These are phyloP conservation scores for Drosophila parabipectinata DNA, from an alignment of 1,140 invertebrate genomes.

Conservation along the genomic window DNA sequence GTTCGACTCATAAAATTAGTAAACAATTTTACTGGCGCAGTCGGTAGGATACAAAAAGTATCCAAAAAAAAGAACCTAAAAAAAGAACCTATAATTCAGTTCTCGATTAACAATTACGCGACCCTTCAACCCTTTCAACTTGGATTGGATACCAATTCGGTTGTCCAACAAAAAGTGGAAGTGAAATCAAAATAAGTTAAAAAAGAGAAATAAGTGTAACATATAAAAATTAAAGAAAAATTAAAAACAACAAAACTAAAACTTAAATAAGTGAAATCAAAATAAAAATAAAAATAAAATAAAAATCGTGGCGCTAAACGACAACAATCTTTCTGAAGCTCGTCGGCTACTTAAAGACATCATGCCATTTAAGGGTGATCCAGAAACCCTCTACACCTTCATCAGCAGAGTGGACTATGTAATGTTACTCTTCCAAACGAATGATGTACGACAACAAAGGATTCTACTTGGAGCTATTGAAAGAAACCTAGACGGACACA, in stretches of 20 bases:
- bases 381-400: neutral
- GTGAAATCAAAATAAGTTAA: no score
- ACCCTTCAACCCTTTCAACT: slow-evolving; percentile 5
- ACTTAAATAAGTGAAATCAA: no score
- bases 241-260: no score
- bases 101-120: slow-evolving; percentile 10
- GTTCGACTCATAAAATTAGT: slow-evolving; percentile 1
- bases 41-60: slow-evolving; percentile 14
- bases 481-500: slow-evolving; percentile 3
- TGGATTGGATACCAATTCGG: slow-evolving; percentile 8
- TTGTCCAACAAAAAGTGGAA: slow-evolving; percentile 2
- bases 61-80: slow-evolving; percentile 7
- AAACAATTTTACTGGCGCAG: slow-evolving; percentile 3
- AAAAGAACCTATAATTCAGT: slow-evolving; percentile 17
- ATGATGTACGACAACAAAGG: neutral
- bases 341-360: slow-evolving; percentile 1
- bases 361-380: neutral
- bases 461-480: slow-evolving; percentile 2
- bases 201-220: no score
- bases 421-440: slow-evolving; percentile 8
- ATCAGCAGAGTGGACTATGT: slow-evolving; percentile 1
- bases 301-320: neutral
- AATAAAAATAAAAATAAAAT: no score
- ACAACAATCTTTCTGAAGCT: slow-evolving; percentile 1
- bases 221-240: no score